Evolutionary conservation across 2,888 invertebrate genomes (phyloP).

Genomic region (Sinohyriopsis cumingii): DNA sequence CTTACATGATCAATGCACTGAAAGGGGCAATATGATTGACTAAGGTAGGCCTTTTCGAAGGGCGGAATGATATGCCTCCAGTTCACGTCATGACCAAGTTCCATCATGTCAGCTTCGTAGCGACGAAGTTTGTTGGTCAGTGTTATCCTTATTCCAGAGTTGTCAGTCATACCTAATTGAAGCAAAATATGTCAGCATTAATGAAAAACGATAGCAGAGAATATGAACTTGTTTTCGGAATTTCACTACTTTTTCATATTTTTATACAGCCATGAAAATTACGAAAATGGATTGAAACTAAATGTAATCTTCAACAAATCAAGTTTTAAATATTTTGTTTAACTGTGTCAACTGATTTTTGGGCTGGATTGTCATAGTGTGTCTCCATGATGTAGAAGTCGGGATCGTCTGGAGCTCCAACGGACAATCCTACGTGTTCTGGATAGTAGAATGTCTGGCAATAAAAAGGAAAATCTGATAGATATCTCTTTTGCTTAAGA

Average conservation of each 20-base stretch:
- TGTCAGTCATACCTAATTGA: conserved; percentile 65
- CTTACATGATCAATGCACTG: conserved; percentile 85
- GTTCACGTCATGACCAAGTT: conserved; percentile 77
- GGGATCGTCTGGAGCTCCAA: conserved; percentile 29
- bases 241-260: no score
- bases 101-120: conserved; percentile 85
- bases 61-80: conserved; percentile 84
- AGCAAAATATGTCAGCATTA: not conserved
- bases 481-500: no score
- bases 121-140: conserved; percentile 83
- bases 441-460: conserved; percentile 33
- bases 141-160: conserved; percentile 82
- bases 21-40: conserved; percentile 84
- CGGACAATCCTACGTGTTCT: conserved; percentile 23
- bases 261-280: no score
- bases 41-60: conserved; percentile 82
- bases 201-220: not conserved
- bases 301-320: no score
- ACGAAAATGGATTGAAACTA: no score
- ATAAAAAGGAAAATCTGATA: not conserved
- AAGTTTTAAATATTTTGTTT: no score
- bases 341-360: conserved; percentile 11
- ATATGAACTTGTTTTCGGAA: no score
- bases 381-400: conserved; percentile 34
- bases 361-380: conserved; percentile 37